A percentile compares a stretch with the other conserved stretches of the same genome.
These are phyloP conservation scores for Crocidura indochinensis DNA, from an alignment of 2,797 vertebrate species.

Conservation along the genomic window DNA sequence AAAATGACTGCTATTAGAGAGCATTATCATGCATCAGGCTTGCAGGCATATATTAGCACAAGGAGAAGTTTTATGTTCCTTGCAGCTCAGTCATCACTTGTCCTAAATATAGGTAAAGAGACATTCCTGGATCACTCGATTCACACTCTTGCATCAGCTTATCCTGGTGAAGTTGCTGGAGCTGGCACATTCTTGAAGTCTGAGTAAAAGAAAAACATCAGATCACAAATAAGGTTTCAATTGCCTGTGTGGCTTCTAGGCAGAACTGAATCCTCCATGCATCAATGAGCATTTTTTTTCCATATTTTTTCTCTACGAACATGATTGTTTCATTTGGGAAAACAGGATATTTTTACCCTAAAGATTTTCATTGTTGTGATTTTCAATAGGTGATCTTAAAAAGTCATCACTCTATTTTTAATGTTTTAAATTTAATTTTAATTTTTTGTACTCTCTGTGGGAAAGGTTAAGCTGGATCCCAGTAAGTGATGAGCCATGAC, in stretches of 20 bases:
- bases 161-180: not conserved
- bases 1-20: conserved; percentile 55
- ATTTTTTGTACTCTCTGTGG: too few species aligned
- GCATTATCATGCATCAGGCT: not conserved
- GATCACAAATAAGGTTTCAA: not conserved
- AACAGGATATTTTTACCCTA: not conserved
- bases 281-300: not conserved
- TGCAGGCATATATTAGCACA: conserved; percentile 12
- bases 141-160: not conserved
- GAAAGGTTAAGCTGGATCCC: too few species aligned
- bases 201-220: not conserved
- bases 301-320: not conserved
- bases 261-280: not conserved
- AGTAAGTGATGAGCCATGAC: too few species aligned
- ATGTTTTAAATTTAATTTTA: too few species aligned
- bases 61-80: conserved; percentile 5
- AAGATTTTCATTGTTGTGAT: not conserved
- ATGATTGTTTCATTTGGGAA: not conserved
- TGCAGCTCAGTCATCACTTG: not conserved
- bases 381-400: conserved; percentile 15
- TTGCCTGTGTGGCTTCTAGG: not conserved
- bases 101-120: conserved; percentile 64
- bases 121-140: not conserved
- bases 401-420: not conserved
- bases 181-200: not conserved